These are phyloP conservation scores for Sternarchorhynchus goeldii DNA, from an alignment of 2,797 vertebrate genomes.

Conservation along the genomic window DNA sequence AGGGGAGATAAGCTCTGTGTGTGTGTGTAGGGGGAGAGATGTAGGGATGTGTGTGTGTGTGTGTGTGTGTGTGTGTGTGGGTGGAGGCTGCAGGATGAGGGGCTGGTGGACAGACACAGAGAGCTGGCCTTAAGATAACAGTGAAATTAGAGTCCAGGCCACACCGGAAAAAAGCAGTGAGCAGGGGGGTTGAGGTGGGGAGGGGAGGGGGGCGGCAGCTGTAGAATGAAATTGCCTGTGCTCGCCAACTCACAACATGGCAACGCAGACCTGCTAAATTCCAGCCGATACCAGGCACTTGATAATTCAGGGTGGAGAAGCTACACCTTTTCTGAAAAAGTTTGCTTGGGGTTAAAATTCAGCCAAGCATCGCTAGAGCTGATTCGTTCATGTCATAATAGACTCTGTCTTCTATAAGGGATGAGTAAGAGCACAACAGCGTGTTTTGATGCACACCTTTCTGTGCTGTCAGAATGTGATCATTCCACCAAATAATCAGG, in stretches of 20 bases:
- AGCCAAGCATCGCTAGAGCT: background rate
- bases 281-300: conserved; percentile 16
- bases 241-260: conserved; percentile 12
- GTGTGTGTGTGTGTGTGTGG: background rate
- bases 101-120: background rate
- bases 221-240: background rate
- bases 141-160: conserved; percentile 52
- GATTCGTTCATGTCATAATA: background rate
- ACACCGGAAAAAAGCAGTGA: conserved; percentile 40
- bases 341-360: background rate
- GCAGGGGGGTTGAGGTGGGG: background rate
- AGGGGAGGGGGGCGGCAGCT: too few species aligned
- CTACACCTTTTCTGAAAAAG: conserved; percentile 16
- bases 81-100: background rate
- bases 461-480: background rate
- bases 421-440: too few species aligned
- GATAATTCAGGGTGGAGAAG: conserved; percentile 9
- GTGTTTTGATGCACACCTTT: background rate
- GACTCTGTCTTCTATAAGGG: too few species aligned
- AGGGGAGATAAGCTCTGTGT: conserved; percentile 55
- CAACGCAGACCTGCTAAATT: conserved; percentile 20
- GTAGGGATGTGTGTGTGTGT: background rate
- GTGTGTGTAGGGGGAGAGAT: conserved; percentile 42
- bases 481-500: background rate
- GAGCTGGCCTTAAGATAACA: conserved; percentile 55